phyloP scores from a whole-genome alignment of 2,888 invertebrate species.

The Xanthia icteritia region DNA sequence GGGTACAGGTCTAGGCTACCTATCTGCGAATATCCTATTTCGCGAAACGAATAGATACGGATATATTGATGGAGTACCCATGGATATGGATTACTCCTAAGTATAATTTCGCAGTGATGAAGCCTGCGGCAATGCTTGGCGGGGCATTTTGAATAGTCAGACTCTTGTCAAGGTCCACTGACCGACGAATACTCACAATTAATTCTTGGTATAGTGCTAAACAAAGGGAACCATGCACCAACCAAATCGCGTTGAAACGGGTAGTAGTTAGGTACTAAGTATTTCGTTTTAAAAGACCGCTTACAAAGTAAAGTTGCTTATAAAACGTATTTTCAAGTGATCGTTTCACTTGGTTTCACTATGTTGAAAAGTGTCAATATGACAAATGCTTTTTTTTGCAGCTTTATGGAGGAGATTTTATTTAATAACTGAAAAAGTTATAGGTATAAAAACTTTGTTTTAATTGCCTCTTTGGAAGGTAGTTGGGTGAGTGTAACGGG shows the following conservation, averaged over 20 bases:
- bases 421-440: neutral
- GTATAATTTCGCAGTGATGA: no score
- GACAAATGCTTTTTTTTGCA: constrained; percentile 5
- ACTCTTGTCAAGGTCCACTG: neutral
- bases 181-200: constrained; percentile 7
- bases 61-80: no score
- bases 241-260: neutral
- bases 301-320: neutral
- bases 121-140: neutral
- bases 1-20: no score
- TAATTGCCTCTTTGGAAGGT: neutral
- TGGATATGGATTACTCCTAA: neutral
- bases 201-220: neutral
- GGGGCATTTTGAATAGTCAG: neutral
- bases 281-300: neutral
- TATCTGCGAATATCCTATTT: neutral
- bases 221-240: neutral
- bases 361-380: neutral
- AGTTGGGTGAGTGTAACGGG: no score
- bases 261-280: neutral
- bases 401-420: neutral
- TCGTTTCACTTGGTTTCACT: neutral
- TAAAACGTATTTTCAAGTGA: constrained; percentile 1
- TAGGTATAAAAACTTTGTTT: neutral
- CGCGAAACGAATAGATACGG: neutral